phyloP scores from a whole-genome alignment of 1,140 invertebrate genomes.

The Cydia strobilella region DNA sequence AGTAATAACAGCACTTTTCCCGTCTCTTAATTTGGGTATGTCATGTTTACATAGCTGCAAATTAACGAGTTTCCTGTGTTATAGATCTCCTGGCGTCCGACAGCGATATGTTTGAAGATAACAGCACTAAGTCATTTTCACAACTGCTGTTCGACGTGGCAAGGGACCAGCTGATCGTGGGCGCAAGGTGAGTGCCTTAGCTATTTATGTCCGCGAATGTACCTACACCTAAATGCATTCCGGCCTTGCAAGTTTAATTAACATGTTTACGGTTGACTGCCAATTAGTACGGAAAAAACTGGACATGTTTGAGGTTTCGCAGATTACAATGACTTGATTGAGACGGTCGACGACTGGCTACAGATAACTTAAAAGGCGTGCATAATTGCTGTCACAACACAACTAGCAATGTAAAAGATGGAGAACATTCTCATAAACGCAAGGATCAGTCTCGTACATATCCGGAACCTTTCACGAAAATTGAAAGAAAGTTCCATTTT shows the following conservation, averaged over 20 bases:
- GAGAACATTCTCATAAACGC: not conserved
- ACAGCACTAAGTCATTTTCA: constrained; percentile 86
- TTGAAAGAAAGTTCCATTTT: not conserved
- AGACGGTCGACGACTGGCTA: constrained; percentile 21
- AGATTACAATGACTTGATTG: constrained; percentile 27
- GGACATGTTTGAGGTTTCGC: constrained; percentile 11
- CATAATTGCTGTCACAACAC: constrained; percentile 29
- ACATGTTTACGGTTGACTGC: constrained; percentile 25
- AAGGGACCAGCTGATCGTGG: constrained; percentile 90
- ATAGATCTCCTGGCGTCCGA: constrained; percentile 80
- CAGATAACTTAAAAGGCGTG: constrained; percentile 7
- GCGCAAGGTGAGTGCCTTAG: constrained; percentile 84
- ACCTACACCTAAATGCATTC: constrained; percentile 34
- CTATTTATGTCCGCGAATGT: constrained; percentile 36
- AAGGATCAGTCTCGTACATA: not conserved
- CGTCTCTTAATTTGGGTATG: not conserved
- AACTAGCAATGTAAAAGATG: not conserved
- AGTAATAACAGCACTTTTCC: not conserved
- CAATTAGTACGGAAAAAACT: constrained; percentile 32
- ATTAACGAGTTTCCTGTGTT: constrained; percentile 43
- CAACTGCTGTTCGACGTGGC: constrained; percentile 91
- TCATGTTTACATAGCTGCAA: constrained; percentile 24
- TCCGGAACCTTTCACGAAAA: not conserved
- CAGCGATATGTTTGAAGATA: constrained; percentile 82
- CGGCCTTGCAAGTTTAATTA: constrained; percentile 29